Evolutionary conservation across 2,113 vertebrate genomes (phyloP).

Genomic region (Thalassoma bifasciatum): DNA sequence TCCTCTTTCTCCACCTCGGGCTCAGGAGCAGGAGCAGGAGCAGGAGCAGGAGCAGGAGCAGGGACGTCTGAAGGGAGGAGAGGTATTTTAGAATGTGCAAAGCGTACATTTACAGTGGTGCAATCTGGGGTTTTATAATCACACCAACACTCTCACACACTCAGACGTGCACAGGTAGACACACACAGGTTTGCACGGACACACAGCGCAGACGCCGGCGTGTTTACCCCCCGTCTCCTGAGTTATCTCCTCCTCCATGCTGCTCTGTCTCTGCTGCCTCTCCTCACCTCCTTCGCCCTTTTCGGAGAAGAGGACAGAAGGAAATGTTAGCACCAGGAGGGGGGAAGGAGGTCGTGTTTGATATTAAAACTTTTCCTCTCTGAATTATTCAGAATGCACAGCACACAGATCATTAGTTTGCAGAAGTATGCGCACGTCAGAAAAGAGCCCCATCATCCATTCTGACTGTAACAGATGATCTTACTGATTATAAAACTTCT

Average conservation of each 20-base stretch:
- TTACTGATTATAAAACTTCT: constrained; percentile 11
- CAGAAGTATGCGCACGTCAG: background rate
- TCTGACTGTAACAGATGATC: background rate
- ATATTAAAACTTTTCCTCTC: background rate
- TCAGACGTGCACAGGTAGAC: constrained; percentile 39
- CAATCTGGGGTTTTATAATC: background rate
- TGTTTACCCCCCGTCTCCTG: constrained; percentile 75
- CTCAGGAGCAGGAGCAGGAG: background rate
- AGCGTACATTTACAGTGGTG: background rate
- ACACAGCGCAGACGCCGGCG: constrained; percentile 17
- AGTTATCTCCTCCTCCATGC: constrained; percentile 72
- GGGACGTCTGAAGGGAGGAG: constrained; percentile 63
- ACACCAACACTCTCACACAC: constrained; percentile 30
- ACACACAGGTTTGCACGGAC: constrained; percentile 31
- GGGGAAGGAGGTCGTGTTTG: background rate
- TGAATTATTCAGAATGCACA: background rate
- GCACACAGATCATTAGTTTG: background rate
- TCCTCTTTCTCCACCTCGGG: constrained; percentile 66
- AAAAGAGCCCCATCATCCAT: background rate
- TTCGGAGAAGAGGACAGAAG: constrained; percentile 65
- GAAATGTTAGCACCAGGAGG: constrained; percentile 28
- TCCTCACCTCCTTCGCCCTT: constrained; percentile 86
- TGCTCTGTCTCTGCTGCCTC: constrained; percentile 80
- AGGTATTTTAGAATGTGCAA: constrained; percentile 13
- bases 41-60: background rate